Evolutionary conservation across 2,113 vertebrate genomes (phyloP).

Genomic region (Cervus canadensis): DNA sequence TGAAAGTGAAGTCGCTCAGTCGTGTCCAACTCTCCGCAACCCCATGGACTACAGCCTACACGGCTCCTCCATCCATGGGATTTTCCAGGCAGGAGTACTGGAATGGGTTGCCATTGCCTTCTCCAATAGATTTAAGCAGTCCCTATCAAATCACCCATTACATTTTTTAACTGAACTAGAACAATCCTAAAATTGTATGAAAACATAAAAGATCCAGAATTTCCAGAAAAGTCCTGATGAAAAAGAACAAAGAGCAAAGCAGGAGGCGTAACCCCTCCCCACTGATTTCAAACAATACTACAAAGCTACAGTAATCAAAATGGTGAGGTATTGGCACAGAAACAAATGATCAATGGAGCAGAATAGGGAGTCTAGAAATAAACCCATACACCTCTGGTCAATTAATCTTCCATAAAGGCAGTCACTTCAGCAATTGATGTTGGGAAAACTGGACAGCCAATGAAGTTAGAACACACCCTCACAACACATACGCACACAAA

Average conservation of each 20-base stretch:
- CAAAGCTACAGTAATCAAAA: background rate
- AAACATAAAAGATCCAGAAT: background rate
- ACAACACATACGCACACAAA: background rate
- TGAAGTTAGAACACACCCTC: background rate
- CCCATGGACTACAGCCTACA: no score
- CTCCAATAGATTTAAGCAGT: background rate
- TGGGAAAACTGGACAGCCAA: background rate
- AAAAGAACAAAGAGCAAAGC: background rate
- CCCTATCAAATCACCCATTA: background rate
- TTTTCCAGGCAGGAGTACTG: no score
- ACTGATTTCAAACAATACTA: background rate
- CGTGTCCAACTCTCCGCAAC: fast-evolving
- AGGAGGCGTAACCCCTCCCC: background rate
- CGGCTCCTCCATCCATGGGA: no score
- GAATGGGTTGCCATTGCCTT: no score
- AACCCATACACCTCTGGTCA: background rate
- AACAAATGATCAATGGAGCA: background rate
- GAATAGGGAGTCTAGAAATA: background rate
- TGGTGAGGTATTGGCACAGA: background rate
- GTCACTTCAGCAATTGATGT: background rate
- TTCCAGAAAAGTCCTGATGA: background rate
- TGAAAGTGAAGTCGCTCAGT: no score
- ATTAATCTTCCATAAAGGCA: background rate
- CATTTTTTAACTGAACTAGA: background rate
- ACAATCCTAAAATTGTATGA: background rate